phyloP scores from a whole-genome alignment of 2,797 vertebrate genomes.

The Glyptemys insculpta region DNA sequence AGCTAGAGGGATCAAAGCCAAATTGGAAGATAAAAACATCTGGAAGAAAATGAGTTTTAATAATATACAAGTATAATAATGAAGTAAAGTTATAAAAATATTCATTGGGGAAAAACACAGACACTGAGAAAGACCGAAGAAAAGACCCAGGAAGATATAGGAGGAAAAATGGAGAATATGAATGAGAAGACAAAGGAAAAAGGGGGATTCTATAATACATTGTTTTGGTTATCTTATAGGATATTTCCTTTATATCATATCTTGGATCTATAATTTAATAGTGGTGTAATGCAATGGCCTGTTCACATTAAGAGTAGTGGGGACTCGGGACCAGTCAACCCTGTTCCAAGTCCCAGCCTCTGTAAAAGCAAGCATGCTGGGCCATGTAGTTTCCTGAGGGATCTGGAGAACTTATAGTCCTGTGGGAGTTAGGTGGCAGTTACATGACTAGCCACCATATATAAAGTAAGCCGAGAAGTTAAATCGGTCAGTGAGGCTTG shows the following conservation, averaged over 20 bases:
- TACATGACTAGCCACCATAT: background rate
- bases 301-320: background rate
- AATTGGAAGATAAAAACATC: background rate
- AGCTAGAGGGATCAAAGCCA: background rate
- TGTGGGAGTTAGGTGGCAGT: background rate
- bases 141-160: background rate
- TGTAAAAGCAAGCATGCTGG: background rate
- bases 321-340: background rate
- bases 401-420: background rate
- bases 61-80: background rate
- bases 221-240: background rate
- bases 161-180: background rate
- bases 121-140: background rate
- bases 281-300: background rate
- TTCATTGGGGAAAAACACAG: background rate
- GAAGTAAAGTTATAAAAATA: background rate
- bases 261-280: background rate
- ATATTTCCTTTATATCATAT: background rate
- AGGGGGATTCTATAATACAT: background rate
- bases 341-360: rapidly evolving
- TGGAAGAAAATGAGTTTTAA: background rate
- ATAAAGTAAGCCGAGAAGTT: background rate
- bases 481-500: background rate
- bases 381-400: background rate
- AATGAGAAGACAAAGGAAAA: background rate